Conservation (phyloP, 2,797 vertebrate species). For the Staurois parvus region DNA sequence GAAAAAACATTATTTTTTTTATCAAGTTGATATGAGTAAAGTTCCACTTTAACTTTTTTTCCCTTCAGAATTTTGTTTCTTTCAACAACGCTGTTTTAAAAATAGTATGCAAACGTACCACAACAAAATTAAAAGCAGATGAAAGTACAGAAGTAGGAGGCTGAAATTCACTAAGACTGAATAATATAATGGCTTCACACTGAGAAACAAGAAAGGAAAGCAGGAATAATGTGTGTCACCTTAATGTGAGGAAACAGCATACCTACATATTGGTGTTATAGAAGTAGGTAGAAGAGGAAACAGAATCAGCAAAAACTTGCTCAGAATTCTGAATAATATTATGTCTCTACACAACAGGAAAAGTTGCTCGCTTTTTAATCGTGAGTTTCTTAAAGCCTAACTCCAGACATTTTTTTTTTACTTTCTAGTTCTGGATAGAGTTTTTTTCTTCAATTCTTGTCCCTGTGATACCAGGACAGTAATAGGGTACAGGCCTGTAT, state of each 20-base stretch:
- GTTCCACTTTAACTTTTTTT: not conserved
- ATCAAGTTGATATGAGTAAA: no score
- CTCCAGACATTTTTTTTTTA: no score
- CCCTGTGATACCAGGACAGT: no score
- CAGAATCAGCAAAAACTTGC: not conserved
- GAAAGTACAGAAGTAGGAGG: conserved; percentile 39
- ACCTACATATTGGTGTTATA: no score
- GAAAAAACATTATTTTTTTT: no score
- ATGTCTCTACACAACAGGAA: not conserved
- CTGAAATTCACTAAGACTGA: conserved; percentile 6
- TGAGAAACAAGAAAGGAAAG: not conserved
- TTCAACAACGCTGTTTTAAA: not conserved
- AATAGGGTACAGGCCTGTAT: no score
- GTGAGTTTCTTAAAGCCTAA: no score
- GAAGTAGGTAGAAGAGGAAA: no score
- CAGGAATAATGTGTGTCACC: not conserved
- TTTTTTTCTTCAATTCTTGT: no score
- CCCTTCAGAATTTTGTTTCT: not conserved
- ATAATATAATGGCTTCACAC: conserved; percentile 33
- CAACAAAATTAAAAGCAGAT: conserved; percentile 20
- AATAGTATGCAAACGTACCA: conserved; percentile 1
- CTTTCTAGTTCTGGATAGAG: no score
- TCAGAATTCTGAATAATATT: not conserved
- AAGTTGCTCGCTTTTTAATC: no score
- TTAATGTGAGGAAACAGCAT: not conserved